These are phyloP conservation scores for Nematopogon swammerdamellus DNA, from an alignment of 2,888 invertebrate genomes.

Conservation along the genomic window DNA sequence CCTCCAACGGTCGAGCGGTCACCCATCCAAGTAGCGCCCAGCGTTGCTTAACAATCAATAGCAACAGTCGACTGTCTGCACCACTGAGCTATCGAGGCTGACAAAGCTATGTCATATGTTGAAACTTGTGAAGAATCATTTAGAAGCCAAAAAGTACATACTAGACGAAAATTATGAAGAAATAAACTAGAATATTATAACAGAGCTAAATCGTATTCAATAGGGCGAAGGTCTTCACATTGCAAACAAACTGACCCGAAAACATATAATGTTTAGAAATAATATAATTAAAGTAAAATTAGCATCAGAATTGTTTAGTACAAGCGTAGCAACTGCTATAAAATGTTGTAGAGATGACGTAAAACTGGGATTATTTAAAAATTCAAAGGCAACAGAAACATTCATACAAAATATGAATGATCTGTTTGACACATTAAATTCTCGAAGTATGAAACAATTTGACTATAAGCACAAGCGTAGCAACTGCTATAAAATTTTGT, in stretches of 20 bases:
- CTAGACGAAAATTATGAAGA: not conserved
- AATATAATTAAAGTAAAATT: constrained; percentile 1
- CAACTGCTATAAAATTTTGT: not conserved
- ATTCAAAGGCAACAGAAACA: not conserved
- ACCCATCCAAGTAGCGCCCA: too few species aligned
- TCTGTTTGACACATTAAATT: not conserved
- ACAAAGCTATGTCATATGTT: not conserved
- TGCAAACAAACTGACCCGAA: not conserved
- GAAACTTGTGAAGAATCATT: not conserved
- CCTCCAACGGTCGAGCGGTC: too few species aligned
- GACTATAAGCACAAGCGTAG: not conserved
- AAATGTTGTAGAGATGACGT: not conserved
- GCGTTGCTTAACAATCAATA: too few species aligned
- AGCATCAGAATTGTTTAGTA: not conserved
- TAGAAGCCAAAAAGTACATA: not conserved
- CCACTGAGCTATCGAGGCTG: too few species aligned
- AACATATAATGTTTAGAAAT: not conserved
- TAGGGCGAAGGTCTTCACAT: not conserved
- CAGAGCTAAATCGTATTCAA: not conserved
- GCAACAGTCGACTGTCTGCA: too few species aligned
- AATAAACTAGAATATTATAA: not conserved
- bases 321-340: not conserved
- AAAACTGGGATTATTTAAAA: not conserved
- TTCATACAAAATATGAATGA: not conserved
- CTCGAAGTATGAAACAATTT: not conserved